A percentile compares a stretch with the other conserved stretches of the same genome.
Conservation (phyloP, 2,113 vertebrate species). For the Colaptes auratus region DNA sequence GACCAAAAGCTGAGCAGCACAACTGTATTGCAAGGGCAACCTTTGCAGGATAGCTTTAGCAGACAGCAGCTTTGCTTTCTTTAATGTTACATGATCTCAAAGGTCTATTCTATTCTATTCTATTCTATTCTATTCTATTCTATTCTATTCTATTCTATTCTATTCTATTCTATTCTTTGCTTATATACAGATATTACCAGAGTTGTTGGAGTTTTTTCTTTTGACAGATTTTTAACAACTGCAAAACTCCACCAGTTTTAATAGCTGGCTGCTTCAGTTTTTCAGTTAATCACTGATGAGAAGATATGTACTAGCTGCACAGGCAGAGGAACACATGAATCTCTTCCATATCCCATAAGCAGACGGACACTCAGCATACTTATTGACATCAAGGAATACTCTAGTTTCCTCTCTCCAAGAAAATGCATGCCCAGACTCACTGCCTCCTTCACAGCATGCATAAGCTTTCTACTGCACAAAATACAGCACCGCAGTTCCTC, state of each 20-base stretch:
- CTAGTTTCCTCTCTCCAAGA: not conserved
- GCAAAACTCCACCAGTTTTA: not conserved
- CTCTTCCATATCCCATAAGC: not conserved
- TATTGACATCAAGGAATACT: not conserved
- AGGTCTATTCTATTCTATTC: no score
- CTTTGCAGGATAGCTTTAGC: not conserved
- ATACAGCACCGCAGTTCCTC: not conserved
- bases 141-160: not conserved
- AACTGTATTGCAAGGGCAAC: not conserved
- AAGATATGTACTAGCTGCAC: not conserved
- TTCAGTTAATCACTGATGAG: slow-evolving; percentile 3
- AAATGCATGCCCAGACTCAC: not conserved
- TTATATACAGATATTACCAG: not conserved
- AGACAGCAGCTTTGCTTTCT: not conserved
- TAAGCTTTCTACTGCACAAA: not conserved
- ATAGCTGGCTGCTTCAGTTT: not conserved
- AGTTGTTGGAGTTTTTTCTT: not conserved
- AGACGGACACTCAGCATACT: not conserved
- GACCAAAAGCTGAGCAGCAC: not conserved
- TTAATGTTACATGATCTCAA: not conserved
- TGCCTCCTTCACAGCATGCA: not conserved
- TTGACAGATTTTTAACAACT: not conserved
- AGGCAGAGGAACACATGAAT: not conserved
- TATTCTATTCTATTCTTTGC: not conserved
- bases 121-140: not conserved